phyloP scores from a whole-genome alignment of 2,797 vertebrate species.

The Girardinus metallicus region DNA sequence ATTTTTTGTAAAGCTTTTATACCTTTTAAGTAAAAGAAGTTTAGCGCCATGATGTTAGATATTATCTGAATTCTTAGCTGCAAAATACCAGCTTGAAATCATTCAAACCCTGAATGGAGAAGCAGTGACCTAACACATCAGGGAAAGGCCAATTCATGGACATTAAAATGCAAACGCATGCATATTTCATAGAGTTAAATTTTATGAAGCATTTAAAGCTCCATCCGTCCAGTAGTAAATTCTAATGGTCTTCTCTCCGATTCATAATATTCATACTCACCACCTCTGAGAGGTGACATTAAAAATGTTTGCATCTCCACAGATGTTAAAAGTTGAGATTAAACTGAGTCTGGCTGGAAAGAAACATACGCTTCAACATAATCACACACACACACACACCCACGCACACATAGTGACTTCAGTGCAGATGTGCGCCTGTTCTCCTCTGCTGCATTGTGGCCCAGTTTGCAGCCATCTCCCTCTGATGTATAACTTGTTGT shows the following conservation, averaged over 20 bases:
- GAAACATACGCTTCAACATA: constrained; percentile 50
- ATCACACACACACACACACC: neutral
- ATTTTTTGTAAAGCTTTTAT: neutral
- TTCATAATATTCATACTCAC: constrained; percentile 79
- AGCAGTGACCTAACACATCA: constrained; percentile 81
- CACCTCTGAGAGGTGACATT: constrained; percentile 78
- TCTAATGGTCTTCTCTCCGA: constrained; percentile 80
- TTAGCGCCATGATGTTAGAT: neutral
- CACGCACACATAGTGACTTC: constrained; percentile 42
- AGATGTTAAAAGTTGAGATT: constrained; percentile 72
- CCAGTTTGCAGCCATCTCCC: constrained; percentile 96
- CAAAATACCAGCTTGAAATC: constrained; percentile 32
- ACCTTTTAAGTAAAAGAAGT: neutral
- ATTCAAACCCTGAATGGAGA: constrained; percentile 45
- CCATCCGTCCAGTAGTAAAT: constrained; percentile 84
- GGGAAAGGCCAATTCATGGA: constrained; percentile 80
- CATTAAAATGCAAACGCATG: constrained; percentile 85
- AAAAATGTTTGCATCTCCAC: constrained; percentile 80
- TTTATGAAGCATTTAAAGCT: constrained; percentile 87
- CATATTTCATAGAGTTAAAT: constrained; percentile 86
- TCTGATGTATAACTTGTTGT: constrained; percentile 99
- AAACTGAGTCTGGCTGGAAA: constrained; percentile 62
- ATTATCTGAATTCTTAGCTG: constrained; percentile 5
- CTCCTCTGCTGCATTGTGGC: constrained; percentile 86
- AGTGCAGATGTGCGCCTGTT: constrained; percentile 80